Percentiles rank a stretch among this genome's conserved stretches.
Evolutionary conservation across 1,140 invertebrate species (phyloP).

Genomic region (Portunus trituberculatus): DNA sequence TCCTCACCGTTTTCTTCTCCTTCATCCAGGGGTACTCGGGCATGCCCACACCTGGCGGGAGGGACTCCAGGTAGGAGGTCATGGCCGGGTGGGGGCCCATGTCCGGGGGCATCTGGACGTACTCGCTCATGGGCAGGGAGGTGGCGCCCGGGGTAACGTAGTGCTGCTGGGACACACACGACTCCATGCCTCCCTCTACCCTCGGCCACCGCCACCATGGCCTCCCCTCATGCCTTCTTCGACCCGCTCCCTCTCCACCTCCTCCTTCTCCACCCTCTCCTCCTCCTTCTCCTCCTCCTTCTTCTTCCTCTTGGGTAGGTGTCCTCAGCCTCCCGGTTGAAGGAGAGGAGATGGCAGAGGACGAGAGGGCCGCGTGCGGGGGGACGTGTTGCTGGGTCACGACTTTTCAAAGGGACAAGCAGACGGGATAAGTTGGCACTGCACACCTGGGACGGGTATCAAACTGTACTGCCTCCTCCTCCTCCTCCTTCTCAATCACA

Average conservation of each 20-base stretch:
- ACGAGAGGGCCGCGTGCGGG: conserved; percentile 31
- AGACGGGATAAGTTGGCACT: conserved; percentile 35
- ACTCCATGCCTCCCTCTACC: conserved; percentile 76
- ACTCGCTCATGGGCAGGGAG: conserved; percentile 82
- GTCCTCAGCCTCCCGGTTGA: conserved; percentile 66
- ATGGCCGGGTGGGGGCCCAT: conserved; percentile 78
- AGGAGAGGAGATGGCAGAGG: conserved; percentile 38
- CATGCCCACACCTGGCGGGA: conserved; percentile 87
- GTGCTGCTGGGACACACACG: conserved; percentile 77
- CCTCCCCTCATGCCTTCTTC: conserved; percentile 49
- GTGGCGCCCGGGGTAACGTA: conserved; percentile 79
- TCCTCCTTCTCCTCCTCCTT: conserved; percentile 54
- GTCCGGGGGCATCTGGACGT: conserved; percentile 79
- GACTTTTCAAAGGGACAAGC: conserved; percentile 18
- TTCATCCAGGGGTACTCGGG: conserved; percentile 99
- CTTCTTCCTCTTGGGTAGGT: conserved; percentile 64
- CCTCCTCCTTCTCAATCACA: conserved; percentile 51
- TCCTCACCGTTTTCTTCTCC: conserved; percentile 96
- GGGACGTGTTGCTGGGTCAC: conserved; percentile 3
- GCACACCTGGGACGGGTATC: conserved; percentile 10
- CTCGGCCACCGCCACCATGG: conserved; percentile 66
- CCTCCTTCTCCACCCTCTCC: conserved; percentile 54
- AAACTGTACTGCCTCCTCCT: conserved; percentile 28
- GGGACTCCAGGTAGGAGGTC: conserved; percentile 78
- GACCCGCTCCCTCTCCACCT: conserved; percentile 43